Base-by-base conservation (phyloP, 2,888 invertebrate genomes). In the Prosopocoilus inquinatus region DNA sequence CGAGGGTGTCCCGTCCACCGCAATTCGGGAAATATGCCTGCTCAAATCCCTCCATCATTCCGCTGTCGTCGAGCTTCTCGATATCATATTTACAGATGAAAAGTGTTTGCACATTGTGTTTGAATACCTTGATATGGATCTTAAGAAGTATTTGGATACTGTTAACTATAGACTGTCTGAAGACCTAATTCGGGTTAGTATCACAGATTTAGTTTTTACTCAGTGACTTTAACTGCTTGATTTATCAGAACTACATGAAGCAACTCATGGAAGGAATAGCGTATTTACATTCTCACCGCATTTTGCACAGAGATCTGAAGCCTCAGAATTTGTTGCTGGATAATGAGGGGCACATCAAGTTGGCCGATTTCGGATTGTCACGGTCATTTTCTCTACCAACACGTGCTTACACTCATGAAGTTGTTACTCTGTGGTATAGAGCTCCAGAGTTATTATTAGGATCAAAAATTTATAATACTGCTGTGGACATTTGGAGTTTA, bases 1-100 rank as follows among this genome's bases (percentile, higher is more conserved):
- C 1, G 98, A 97, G 79, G 98, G 98, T 13, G 94, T 99, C 13
- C 98, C 98, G 12, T 96, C 96, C 20, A 98, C 98, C 16, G 96
- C 98, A 3, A 89, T 98, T 60, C 82, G 98, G 54, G 99, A 99
- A 82, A 96, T 99, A 69, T 92, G 95, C 0, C 82, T 97, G 53
- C 80, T 99, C 53, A 94, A 94, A 71, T 93, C 91, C 70, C 81
- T 99, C 39, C 84, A 88, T 46, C 97, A 98, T 80, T 89, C 90
- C 0, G 91, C 91, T 64, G 90, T 99, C 59, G 94, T 98, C 53
- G 88, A 90, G 64, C 81, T 97, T 43, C 83, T 91, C 63, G 96
- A 96, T 78, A 94, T 97, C 54, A 86, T 96, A 55, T 89, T 91
- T 65, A 86, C 89, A 13, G 90, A 91, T 65, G 85, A 85, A 65